Evolutionary conservation across 1,140 invertebrate species (phyloP).

Genomic region (Apis florea): DNA sequence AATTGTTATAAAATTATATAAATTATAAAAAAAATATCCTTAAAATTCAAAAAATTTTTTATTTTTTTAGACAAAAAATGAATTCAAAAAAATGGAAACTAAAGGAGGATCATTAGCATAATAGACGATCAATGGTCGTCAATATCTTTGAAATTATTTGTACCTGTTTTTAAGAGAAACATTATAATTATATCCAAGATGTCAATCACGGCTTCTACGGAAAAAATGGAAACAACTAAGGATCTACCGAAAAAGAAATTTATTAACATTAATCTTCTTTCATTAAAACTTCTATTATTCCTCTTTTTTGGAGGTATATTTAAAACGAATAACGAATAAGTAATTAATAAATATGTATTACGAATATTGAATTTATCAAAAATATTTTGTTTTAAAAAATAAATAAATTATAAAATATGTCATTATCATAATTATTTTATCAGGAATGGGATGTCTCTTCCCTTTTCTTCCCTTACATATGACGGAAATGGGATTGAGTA

Average conservation of each 20-base stretch:
- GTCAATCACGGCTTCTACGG: constrained; percentile 66
- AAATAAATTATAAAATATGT: background rate
- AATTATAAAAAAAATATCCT: background rate
- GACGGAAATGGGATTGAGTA: constrained; percentile 84
- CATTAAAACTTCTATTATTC: constrained; percentile 81
- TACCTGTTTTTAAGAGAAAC: constrained; percentile 8
- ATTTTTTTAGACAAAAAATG: constrained; percentile 21
- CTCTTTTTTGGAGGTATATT: constrained; percentile 80
- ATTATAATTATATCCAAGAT: constrained; percentile 38
- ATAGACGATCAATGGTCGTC: constrained; percentile 30
- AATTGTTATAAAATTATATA: too few relatives aligned
- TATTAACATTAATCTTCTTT: constrained; percentile 78
- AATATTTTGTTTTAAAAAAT: too few relatives aligned
- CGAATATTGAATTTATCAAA: background rate
- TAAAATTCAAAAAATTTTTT: background rate
- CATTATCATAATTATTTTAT: constrained; percentile 55
- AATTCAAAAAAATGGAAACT: constrained; percentile 27
- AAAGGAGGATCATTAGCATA: constrained; percentile 33
- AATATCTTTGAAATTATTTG: constrained; percentile 17
- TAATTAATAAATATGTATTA: background rate
- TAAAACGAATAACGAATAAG: background rate
- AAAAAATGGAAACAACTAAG: constrained; percentile 66
- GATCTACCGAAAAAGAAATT: constrained; percentile 66
- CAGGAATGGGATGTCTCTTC: constrained; percentile 88
- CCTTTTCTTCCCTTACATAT: constrained; percentile 89